Conservation (phyloP, 2,113 vertebrate genomes). For the Spea bombifrons region DNA sequence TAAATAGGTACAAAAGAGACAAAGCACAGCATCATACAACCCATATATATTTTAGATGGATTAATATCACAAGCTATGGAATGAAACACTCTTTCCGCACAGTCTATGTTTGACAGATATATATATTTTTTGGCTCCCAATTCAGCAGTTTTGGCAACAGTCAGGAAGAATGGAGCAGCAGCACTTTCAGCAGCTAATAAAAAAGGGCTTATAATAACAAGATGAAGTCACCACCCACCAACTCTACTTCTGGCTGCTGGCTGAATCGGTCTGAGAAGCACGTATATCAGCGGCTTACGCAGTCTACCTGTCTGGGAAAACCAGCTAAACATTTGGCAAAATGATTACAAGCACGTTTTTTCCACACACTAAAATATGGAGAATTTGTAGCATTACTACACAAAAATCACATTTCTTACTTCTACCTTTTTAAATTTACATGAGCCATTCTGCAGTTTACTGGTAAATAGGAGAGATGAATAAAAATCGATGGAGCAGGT, state of each 20-base stretch:
- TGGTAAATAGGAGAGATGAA: no score
- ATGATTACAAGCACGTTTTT: slow-evolving; percentile 23
- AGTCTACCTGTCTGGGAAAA: slow-evolving; percentile 56
- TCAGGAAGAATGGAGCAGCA: slow-evolving; percentile 15
- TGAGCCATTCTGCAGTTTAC: no score
- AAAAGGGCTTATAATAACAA: slow-evolving; percentile 64
- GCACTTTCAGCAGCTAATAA: slow-evolving; percentile 53
- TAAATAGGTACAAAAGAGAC: no score
- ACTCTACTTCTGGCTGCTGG: slow-evolving; percentile 60
- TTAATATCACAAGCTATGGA: no score
- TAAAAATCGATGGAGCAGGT: no score
- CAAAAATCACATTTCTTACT: no score
- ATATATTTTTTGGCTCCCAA: background rate
- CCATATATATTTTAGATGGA: no score
- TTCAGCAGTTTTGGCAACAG: slow-evolving; percentile 12
- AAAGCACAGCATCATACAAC: no score
- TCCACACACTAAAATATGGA: background rate
- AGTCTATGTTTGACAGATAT: background rate
- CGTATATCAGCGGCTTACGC: slow-evolving; percentile 49
- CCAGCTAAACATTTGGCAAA: slow-evolving; percentile 54
- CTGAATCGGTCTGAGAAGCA: slow-evolving; percentile 49
- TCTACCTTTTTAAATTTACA: no score
- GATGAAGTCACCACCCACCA: slow-evolving; percentile 62
- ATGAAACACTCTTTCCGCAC: no score
- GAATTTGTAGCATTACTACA: background rate